phyloP scores from a whole-genome alignment of 2,797 vertebrate species.

The Pagetopsis macropterus region DNA sequence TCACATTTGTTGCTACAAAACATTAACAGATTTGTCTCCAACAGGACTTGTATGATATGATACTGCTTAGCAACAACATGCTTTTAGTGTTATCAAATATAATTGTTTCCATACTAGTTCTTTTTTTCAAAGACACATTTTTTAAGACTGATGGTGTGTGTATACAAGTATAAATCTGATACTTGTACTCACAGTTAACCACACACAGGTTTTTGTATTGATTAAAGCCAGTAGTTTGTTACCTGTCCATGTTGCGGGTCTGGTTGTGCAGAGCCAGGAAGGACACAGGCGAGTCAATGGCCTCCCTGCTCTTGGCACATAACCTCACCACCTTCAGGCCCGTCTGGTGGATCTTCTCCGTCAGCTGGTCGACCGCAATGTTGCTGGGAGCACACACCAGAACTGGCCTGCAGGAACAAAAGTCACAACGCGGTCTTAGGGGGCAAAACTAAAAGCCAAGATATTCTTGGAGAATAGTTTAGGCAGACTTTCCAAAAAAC shows the following conservation, averaged over 20 bases:
- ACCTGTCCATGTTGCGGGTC: constrained; percentile 98
- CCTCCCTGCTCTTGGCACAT: constrained; percentile 94
- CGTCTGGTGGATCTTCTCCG: constrained; percentile 95
- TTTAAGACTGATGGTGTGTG: not conserved
- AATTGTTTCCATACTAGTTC: not conserved
- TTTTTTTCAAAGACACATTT: not conserved
- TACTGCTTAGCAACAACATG: not conserved
- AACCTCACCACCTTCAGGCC: constrained; percentile 94
- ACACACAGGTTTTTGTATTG: not conserved
- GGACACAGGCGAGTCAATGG: constrained; percentile 94
- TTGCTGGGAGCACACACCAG: constrained; percentile 97
- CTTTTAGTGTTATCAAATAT: not conserved
- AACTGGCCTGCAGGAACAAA: constrained; percentile 84
- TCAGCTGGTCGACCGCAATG: constrained; percentile 95
- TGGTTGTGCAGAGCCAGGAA: constrained; percentile 96
- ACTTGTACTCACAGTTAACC: not conserved
- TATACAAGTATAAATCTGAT: not conserved
- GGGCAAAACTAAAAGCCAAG: not conserved
- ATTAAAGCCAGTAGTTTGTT: not conserved
- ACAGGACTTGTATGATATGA: not conserved
- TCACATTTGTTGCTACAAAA: not conserved
- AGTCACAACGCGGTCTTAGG: not conserved
- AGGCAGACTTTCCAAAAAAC: too few species aligned
- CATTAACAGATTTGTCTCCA: not conserved
- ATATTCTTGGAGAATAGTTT: not conserved